A percentile compares a stretch with the other conserved stretches of the same genome.
These are phyloP conservation scores for Sceloporus undulatus DNA, from an alignment of 2,113 vertebrate genomes.

Conservation along the genomic window DNA sequence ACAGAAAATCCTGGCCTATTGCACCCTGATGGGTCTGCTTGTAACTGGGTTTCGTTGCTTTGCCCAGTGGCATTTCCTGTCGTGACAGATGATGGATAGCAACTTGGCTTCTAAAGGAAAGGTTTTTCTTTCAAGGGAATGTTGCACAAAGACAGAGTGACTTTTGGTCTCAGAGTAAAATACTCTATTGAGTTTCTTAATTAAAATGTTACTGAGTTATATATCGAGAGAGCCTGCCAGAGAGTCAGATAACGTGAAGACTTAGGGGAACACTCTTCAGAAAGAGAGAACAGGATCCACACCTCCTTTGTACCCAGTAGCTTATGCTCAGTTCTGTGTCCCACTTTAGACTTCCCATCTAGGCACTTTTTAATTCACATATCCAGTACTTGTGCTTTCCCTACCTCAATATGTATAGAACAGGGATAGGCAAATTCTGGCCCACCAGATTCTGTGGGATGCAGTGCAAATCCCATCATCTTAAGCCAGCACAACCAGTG, in stretches of 20 bases:
- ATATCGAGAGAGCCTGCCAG: conserved; percentile 21
- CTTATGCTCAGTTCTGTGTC: not conserved
- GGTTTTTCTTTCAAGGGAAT: conserved; percentile 9
- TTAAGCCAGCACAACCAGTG: not conserved
- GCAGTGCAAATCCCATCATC: not conserved
- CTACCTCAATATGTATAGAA: not conserved
- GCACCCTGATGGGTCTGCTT: not conserved
- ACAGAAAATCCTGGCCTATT: not conserved
- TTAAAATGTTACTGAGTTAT: conserved; percentile 32
- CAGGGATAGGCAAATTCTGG: not conserved
- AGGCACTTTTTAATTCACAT: not conserved
- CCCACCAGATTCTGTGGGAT: no score
- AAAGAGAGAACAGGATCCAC: not conserved
- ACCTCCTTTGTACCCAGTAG: not conserved
- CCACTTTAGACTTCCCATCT: not conserved
- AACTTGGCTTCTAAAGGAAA: conserved; percentile 3
- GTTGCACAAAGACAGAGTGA: conserved; percentile 10
- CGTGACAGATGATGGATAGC: conserved; percentile 10
- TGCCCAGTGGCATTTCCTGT: not conserved
- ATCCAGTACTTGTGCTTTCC: no score
- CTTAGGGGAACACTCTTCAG: not conserved
- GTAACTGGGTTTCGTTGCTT: not conserved
- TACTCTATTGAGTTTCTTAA: conserved; percentile 13
- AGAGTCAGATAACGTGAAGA: not conserved
- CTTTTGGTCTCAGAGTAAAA: conserved; percentile 11